These are phyloP conservation scores for Abrostola triplasia DNA, from an alignment of 2,888 invertebrate genomes.

Conservation along the genomic window DNA sequence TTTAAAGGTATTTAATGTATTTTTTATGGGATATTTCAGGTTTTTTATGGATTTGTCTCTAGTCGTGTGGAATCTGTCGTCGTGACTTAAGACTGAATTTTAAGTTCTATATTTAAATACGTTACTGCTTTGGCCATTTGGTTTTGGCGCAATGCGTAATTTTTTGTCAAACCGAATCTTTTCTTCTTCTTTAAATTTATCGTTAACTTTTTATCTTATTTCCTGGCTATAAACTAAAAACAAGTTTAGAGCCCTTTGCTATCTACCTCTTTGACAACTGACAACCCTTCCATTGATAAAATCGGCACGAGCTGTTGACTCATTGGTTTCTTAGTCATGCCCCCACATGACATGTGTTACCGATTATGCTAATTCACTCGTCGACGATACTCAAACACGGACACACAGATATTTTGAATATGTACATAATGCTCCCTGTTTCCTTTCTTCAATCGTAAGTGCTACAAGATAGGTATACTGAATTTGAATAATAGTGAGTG, in stretches of 20 bases:
- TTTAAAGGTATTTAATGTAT: slow-evolving; percentile 24
- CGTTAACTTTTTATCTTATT: neutral
- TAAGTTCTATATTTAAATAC: too few relatives aligned
- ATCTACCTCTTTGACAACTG: slow-evolving; percentile 5
- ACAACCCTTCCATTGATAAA: slow-evolving; percentile 35
- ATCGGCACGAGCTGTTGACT: slow-evolving; percentile 40
- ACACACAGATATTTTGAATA: slow-evolving; percentile 20
- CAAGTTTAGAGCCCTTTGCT: neutral
- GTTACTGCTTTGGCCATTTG: too few relatives aligned
- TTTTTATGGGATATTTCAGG: slow-evolving; percentile 26
- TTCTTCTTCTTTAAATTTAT: neutral
- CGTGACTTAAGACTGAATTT: neutral
- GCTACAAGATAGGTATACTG: slow-evolving; percentile 10
- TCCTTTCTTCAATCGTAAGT: slow-evolving; percentile 39
- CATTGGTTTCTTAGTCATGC: slow-evolving; percentile 43
- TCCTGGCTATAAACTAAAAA: neutral
- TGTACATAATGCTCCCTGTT: slow-evolving; percentile 14
- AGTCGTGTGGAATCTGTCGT: neutral
- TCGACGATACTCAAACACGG: slow-evolving; percentile 43
- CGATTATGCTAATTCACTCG: slow-evolving; percentile 46
- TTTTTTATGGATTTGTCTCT: neutral
- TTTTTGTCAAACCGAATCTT: too few relatives aligned
- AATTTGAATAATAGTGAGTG: neutral
- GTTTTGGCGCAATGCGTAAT: too few relatives aligned
- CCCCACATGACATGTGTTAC: slow-evolving; percentile 45